Evolutionary conservation across 2,113 vertebrate species (phyloP).

Genomic region (Astatoreochromis straeleni): DNA sequence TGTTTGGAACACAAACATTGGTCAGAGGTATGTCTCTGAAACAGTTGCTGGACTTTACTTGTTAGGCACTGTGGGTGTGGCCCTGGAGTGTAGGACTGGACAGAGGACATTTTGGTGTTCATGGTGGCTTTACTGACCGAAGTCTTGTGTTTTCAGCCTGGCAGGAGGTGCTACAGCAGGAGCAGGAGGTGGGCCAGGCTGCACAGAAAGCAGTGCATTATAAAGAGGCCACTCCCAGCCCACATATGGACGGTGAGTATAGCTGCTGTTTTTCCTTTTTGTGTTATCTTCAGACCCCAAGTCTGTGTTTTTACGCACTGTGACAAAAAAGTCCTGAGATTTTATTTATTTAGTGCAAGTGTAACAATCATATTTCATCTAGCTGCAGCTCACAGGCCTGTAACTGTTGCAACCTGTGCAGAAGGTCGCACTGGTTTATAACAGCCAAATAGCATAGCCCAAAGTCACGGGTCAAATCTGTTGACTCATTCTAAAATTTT

Average conservation of each 20-base stretch:
- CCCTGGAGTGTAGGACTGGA: background rate
- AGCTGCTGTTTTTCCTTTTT: background rate
- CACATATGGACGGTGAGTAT: slow-evolving; percentile 76
- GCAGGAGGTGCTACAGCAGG: slow-evolving; percentile 79
- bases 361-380: background rate
- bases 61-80: background rate
- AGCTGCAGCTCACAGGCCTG: background rate
- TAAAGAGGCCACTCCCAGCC: slow-evolving; percentile 72
- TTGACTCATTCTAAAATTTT: background rate
- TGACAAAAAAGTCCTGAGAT: background rate
- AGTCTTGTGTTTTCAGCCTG: slow-evolving; percentile 72
- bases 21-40: background rate
- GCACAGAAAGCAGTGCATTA: slow-evolving; percentile 74
- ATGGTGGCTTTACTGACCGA: background rate
- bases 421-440: background rate
- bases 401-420: background rate
- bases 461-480: background rate
- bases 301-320: fast-evolving
- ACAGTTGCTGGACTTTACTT: slow-evolving; percentile 1
- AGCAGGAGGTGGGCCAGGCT: slow-evolving; percentile 45
- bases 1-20: slow-evolving; percentile 16
- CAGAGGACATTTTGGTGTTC: background rate
- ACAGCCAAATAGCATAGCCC: background rate
- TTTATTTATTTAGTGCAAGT: background rate
- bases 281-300: background rate